Evolutionary conservation across 2,113 vertebrate species (phyloP), one percentile per base, ranked within the genome.

Genomic region (Bos javanicus): DNA sequence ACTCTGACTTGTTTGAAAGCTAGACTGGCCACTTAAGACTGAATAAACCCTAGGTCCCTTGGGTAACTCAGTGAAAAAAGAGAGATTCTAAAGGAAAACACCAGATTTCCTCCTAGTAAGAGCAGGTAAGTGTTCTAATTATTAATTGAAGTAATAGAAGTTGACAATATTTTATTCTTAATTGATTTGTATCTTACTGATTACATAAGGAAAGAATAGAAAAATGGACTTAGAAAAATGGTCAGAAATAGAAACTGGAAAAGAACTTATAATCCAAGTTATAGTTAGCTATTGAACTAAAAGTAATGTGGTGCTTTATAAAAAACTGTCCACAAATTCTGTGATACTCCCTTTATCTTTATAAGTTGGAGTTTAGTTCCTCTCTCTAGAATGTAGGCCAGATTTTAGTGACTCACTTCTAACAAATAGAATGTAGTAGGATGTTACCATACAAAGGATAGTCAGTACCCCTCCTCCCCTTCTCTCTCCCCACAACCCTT

Each of bases 221-320:
- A 95, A 95, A 97, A 78, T 57, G 3, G 23, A 90, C 21, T 9
- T 56, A 71, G 33, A 56, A 56, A 56, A 56, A 39, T 67, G 36
- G 25, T 94, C 56, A 94, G 87, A 96, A 88, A 91, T 19, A 88
- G 76, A 96, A 95, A 28, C 76, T 76, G 48, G 33, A 89, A 96
- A 89, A 91, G 39, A 52, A 30, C 28, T 92, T 83, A 86, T 23
- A 76, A 89, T 86, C 48, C 67, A 89, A 95, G 13, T 85, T 74
- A 82, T 2, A 54, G 17, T 59, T 90, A 90, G 26, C 28, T 88
- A 52, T 26, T 82, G 39, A 89, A 50, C 52, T 84, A 39, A 56
- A 91, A 87, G 28, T 30, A 54, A 33, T 84, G 12, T 71, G 33
- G 13, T 57, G 12, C 13, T 94, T 96, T 95, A 14, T 43, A 39